phyloP scores from a whole-genome alignment of 1,140 invertebrate genomes.

The Drosophila chauvacae region DNA sequence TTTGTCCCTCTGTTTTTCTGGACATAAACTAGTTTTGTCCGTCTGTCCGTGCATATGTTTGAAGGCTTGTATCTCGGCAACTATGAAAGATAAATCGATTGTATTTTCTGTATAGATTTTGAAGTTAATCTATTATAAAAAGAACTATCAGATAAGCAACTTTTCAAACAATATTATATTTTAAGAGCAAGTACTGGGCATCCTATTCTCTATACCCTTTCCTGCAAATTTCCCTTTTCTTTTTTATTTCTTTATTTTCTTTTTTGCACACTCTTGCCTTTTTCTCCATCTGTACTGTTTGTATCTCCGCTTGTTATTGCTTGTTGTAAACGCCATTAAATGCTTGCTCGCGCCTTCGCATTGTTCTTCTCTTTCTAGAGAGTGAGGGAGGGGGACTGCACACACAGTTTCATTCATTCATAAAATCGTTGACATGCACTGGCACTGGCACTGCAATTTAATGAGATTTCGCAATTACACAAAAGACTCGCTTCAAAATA shows the following conservation, averaged over 20 bases:
- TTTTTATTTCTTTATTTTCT: conserved; percentile 23
- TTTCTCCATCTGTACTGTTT: conserved; percentile 14
- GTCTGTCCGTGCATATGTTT: neutral
- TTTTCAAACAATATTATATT: no score
- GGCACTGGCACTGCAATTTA: conserved; percentile 42
- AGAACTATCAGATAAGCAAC: no score
- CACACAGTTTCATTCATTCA: conserved; percentile 65
- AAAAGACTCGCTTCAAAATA: conserved; percentile 40
- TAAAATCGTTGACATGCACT: conserved; percentile 61
- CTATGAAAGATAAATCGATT: neutral
- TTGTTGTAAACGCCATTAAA: conserved; percentile 64
- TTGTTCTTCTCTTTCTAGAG: conserved; percentile 28
- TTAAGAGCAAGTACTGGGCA: neutral
- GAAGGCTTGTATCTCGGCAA: neutral
- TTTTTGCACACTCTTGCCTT: conserved; percentile 9
- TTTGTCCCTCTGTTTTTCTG: neutral
- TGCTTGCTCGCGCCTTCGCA: conserved; percentile 52
- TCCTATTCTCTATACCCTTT: no score
- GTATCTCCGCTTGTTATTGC: conserved; percentile 37
- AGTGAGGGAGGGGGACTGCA: conserved; percentile 20
- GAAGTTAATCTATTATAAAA: no score
- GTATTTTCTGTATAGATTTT: no score
- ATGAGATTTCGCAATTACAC: conserved; percentile 51
- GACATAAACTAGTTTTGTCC: neutral
- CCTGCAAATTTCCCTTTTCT: neutral